Evolutionary conservation across 2,113 vertebrate species (phyloP).

Genomic region (Atlantisia rogersi): DNA sequence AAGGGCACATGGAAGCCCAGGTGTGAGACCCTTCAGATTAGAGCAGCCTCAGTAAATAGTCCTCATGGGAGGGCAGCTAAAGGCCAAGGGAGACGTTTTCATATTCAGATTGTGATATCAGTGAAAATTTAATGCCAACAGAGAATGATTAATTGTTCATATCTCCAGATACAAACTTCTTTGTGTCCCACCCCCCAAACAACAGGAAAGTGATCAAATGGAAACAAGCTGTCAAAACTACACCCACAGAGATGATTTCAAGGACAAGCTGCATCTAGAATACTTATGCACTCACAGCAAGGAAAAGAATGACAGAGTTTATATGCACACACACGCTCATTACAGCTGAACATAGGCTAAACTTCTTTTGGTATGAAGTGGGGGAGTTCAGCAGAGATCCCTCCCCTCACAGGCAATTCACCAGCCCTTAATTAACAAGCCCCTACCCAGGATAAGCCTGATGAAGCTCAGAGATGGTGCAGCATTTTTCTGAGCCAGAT

Average conservation of each 20-base stretch:
- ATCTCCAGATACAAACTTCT: not conserved
- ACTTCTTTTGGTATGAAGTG: not conserved
- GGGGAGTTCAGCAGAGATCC: not conserved
- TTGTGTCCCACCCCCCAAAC: not conserved
- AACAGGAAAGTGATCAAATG: not conserved
- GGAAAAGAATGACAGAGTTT: not conserved
- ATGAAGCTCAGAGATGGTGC: rapidly evolving
- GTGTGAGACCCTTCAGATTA: not conserved
- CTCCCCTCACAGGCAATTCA: not conserved
- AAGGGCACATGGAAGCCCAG: not conserved
- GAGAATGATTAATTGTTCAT: not conserved
- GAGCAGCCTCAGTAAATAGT: not conserved
- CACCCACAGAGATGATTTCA: not conserved
- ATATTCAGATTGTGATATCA: not conserved
- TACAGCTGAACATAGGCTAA: not conserved
- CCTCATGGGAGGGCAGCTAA: not conserved
- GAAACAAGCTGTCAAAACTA: not conserved
- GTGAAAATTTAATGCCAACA: not conserved
- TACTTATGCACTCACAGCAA: not conserved
- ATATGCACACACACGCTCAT: not conserved
- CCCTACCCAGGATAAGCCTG: not conserved
- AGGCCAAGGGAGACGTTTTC: not conserved
- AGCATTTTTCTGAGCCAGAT: not conserved
- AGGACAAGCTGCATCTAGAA: not conserved
- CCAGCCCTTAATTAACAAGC: not conserved